Evolutionary conservation across 2,113 vertebrate genomes (phyloP), one percentile per base, ranked within the genome.

Genomic region (Melanostigma gelatinosum): DNA sequence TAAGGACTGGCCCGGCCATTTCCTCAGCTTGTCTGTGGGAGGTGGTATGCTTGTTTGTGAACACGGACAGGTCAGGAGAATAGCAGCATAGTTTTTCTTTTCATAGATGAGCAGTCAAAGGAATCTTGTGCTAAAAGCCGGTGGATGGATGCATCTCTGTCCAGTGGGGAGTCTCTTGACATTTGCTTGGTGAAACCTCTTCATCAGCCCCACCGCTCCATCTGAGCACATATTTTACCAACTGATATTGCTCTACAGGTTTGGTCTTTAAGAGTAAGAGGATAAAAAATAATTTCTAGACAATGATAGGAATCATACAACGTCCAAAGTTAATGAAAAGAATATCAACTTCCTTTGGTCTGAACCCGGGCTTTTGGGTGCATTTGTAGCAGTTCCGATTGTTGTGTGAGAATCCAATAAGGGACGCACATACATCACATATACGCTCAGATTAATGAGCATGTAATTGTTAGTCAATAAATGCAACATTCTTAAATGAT

Each of bases 1-100:
- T 95, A 96, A 94, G 95, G 95, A 92, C 89, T 87, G 88, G 92
- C 93, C 94, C 92, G 91, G 94, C 93, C 93, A 95, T 95, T 95
- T 95, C 94, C 94, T 95, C 90, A 80, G 92, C 89, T 86, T 92
- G 94, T 93, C 91, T 94, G 91, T 89, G 93, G 89, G 87, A 94
- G 93, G 93, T 91, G 90, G 86, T 87, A 66, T 65, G 84, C 89
- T 91, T 93, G 91, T 93, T 94, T 93, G 91, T 88, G 93, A 93
- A 87, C 90, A 80, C 11, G 90, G 92, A 94, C 92, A 93, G 93
- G 92, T 94, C 91, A 91, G 87, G 83, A 83, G 90, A 87, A 84
- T 79, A 87, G 74, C 78, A 8, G 85, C 84, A 27, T 75, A 70
- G 83, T 87, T 89, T 84, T 83, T 77, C 78, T 85, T 84, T 72